A percentile compares a stretch with the other conserved stretches of the same genome.
Evolutionary conservation across 2,888 invertebrate genomes (phyloP).

Genomic region (Ernsta delagoae): DNA sequence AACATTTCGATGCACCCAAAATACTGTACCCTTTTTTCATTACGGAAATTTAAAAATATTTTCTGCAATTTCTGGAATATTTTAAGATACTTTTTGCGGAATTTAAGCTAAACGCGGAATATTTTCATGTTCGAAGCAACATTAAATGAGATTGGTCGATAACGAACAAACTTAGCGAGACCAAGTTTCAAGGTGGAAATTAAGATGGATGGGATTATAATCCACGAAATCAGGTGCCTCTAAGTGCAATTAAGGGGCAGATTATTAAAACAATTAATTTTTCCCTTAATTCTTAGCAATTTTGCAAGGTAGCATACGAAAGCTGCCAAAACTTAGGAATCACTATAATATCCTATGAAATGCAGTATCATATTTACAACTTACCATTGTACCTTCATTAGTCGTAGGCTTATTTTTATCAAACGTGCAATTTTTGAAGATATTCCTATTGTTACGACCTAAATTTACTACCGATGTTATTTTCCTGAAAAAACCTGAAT

Average conservation of each 20-base stretch:
- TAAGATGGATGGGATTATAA: neutral
- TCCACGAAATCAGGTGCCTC: neutral
- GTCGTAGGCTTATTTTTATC: too few species aligned
- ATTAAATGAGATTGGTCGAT: neutral
- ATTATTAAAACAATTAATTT: neutral
- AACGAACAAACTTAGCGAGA: neutral
- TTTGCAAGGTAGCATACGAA: too few species aligned
- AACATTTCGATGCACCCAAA: slow-evolving; percentile 31
- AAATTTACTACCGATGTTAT: too few species aligned
- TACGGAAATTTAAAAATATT: neutral
- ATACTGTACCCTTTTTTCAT: slow-evolving; percentile 24
- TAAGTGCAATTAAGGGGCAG: neutral
- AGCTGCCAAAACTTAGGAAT: too few species aligned
- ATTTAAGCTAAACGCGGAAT: neutral
- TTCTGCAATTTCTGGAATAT: neutral
- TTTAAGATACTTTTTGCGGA: neutral
- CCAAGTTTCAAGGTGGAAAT: neutral
- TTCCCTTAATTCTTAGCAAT: too few species aligned
- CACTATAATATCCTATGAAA: too few species aligned
- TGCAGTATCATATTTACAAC: too few species aligned
- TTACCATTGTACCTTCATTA: too few species aligned
- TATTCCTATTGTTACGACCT: too few species aligned
- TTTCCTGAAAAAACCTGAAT: too few species aligned
- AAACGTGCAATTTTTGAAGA: too few species aligned
- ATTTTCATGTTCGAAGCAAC: neutral